phyloP scores from a whole-genome alignment of 2,888 invertebrate species.

The Limenitis camilla region DNA sequence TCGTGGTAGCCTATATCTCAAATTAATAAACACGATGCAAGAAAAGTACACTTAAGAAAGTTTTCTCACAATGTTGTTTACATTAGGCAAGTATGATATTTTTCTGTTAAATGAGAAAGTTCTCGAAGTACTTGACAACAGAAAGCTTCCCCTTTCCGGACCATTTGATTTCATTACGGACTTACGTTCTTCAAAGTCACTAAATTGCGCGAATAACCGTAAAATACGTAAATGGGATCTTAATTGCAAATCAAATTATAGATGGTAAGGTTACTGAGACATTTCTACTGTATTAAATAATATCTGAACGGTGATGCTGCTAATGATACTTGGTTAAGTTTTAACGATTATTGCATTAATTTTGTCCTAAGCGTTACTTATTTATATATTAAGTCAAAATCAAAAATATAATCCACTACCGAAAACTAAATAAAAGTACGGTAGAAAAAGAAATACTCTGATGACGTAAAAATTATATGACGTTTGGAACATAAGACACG shows the following conservation, averaged over 20 bases:
- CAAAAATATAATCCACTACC: background rate
- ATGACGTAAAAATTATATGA: too few relatives aligned
- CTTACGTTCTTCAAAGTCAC: conserved; percentile 43
- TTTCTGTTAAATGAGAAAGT: conserved; percentile 11
- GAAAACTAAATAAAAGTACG: background rate
- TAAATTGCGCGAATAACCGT: conserved; percentile 45
- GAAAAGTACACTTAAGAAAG: too few relatives aligned
- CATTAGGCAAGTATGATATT: background rate
- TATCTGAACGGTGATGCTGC: background rate
- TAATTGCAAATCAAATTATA: conserved; percentile 47
- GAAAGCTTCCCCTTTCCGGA: conserved; percentile 31
- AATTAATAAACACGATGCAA: too few relatives aligned
- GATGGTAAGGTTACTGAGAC: conserved; percentile 21
- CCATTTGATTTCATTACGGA: conserved; percentile 48
- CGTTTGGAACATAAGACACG: background rate
- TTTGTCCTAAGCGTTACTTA: background rate
- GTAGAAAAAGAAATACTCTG: background rate
- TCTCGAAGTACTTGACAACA: conserved; percentile 18
- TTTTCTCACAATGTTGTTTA: too few relatives aligned
- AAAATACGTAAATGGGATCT: conserved; percentile 48
- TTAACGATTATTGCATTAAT: background rate
- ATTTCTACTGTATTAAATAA: background rate
- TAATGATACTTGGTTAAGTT: background rate
- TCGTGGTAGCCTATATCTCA: too few relatives aligned
- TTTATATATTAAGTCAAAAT: too few relatives aligned